Evolutionary conservation across 2,888 invertebrate genomes (phyloP), one percentile per base, ranked within the genome.

Genomic region (Drosophila fulvimacula): DNA sequence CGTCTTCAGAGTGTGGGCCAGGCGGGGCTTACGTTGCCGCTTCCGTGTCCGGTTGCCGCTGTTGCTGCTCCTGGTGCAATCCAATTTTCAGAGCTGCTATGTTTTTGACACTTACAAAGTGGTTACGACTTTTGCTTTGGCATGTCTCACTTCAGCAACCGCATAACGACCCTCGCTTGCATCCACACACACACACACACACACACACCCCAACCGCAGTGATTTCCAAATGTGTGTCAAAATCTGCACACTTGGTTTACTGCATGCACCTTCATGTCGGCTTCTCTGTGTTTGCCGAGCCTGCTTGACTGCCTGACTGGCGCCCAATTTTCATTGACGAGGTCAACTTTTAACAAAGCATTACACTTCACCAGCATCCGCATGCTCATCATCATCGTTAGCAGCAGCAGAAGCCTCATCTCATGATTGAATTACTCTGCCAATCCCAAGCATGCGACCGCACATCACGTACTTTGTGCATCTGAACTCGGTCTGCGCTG

Each of bases 81-180:
- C 84, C 83, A 83, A 83, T 83, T 83, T 83, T 86, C 87, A 81
- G 86, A 81, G 73, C 84, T 86, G 75, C 79, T 86, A 78, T 83
- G 83, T 83, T 83, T 83, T 83, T 83, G 83, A 83, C 83, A 83
- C 83, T 86, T 86, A 83, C 83, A 83, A 83, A 83, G 83, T 83
- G 83, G 83, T 83, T 83, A 83, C 87, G 87, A 84, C 83, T 83
- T 86, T 83, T 83, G 83, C 83, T 83, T 83, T 83, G 82, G 87
- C 87, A 83, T 83, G 81, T 83, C 83, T 83, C 83, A 83, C 83
- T 83, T 83, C 83, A 83, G 78, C 87, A 86, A 83, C 83, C 83
- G 76, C 83, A 83, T 73, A 75, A 81, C 71, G 72, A 68, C 42
- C 58, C 57, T 60, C 68, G 58, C 53, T 30, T 52, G 30, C 44